Evolutionary conservation across 2,797 vertebrate genomes (phyloP).

Genomic region (Semaprochilodus insignis): DNA sequence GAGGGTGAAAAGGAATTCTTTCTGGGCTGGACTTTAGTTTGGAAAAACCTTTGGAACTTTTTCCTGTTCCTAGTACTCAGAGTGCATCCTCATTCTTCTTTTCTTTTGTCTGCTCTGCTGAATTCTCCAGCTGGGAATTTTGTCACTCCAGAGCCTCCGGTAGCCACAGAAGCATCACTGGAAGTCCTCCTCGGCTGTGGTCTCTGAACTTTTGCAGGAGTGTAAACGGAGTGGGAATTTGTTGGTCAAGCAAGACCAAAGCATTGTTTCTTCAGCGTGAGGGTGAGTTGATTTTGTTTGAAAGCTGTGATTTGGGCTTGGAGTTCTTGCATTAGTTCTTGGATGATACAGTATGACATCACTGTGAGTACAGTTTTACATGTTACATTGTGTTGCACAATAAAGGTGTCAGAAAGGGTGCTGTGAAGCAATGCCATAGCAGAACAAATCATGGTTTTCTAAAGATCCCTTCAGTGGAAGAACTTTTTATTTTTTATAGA

Average conservation of each 20-base stretch:
- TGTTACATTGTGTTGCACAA: neutral
- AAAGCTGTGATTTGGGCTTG: neutral
- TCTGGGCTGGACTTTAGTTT: slow-evolving; percentile 27
- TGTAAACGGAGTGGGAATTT: slow-evolving; percentile 21
- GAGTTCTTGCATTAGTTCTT: neutral
- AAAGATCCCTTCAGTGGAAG: too few relatives aligned
- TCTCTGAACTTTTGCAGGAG: slow-evolving; percentile 19
- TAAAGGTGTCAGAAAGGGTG: neutral
- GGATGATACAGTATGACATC: neutral
- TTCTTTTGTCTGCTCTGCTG: slow-evolving; percentile 39
- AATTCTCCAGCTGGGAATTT: slow-evolving; percentile 37
- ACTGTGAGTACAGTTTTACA: slow-evolving; percentile 16
- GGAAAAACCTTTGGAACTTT: slow-evolving; percentile 8
- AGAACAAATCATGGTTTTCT: neutral
- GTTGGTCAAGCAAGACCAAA: slow-evolving; percentile 14
- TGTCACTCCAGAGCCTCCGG: slow-evolving; percentile 36
- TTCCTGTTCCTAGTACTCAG: slow-evolving; percentile 12
- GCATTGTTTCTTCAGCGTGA: slow-evolving; percentile 45
- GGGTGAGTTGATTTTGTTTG: slow-evolving; percentile 64
- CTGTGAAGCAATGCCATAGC: neutral
- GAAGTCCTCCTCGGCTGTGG: slow-evolving; percentile 11
- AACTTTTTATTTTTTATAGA: too few relatives aligned
- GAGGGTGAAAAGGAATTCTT: slow-evolving; percentile 51
- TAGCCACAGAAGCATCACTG: slow-evolving; percentile 64
- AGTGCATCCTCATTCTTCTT: slow-evolving; percentile 31